phyloP scores from a whole-genome alignment of 2,113 vertebrate genomes.

The Eurystomus gularis region DNA sequence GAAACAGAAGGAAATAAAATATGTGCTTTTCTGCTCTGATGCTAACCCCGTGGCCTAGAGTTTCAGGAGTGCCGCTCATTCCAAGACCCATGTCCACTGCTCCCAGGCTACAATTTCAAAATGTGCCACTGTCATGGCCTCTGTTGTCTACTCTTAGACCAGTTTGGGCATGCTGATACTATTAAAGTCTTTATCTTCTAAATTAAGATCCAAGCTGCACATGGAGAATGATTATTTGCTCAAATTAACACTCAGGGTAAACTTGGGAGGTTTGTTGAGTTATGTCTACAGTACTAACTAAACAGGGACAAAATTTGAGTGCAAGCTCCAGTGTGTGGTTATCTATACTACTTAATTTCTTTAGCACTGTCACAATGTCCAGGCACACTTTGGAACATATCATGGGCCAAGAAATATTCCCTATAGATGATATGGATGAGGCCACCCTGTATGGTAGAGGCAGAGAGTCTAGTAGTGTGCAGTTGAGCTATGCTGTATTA shows the following conservation, averaged over 20 bases:
- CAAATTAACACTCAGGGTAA: neutral
- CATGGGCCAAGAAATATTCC: neutral
- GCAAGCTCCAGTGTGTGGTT: neutral
- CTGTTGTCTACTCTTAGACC: neutral
- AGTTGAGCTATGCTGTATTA: neutral
- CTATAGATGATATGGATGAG: neutral
- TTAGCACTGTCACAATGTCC: neutral
- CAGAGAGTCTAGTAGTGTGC: neutral
- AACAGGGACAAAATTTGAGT: neutral
- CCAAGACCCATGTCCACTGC: neutral
- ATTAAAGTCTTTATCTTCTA: neutral
- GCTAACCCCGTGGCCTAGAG: neutral
- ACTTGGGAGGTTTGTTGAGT: neutral
- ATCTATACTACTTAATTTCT: neutral
- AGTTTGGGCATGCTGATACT: neutral
- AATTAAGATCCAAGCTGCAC: neutral
- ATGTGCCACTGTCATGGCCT: neutral
- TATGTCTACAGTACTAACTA: neutral
- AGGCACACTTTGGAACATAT: neutral
- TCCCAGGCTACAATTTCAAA: neutral
- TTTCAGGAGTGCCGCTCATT: neutral
- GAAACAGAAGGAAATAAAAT: neutral
- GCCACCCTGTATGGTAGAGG: neutral
- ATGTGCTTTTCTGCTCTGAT: neutral
- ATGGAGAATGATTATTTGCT: neutral